Base-by-base conservation (phyloP, 2,888 invertebrate species). In the Unio pictorum region DNA sequence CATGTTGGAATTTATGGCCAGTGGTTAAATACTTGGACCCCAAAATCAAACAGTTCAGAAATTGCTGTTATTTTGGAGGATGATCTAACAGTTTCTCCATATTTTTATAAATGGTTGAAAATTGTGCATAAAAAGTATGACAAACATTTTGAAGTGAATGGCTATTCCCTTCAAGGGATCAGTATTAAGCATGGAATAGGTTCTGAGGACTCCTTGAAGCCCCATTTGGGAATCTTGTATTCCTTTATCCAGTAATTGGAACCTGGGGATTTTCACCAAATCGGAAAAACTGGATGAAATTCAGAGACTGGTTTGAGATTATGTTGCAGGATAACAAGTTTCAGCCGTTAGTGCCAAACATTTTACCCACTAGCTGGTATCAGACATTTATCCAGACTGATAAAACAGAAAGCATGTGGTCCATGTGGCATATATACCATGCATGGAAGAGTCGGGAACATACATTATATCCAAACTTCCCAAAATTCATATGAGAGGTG, bases 21-120 rank as follows among this genome's bases (percentile, higher is more conserved):
- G 56, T 81, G 81, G 81, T 66, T 81, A 8, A 64, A 74, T 7
- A 84, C 86, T 0, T 87, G 87, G 87, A 69, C 77, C 18, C 82
- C 83, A 0, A 57, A 55, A 5, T 61, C 68, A 3, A 72, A 80
- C 63, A 75, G 71, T 15, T 72, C 79, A 8, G 86, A 87, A 72
- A 80, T 85, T 18, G 86, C 80, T 1, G 72, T 87, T 1, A 76
- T 87, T 55, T 65, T 87, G 3, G 87, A 87, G 64, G 87, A 87
- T 62, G 87, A 87, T 67, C 61, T 84, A 20, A 78, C 80, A 18
- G 78, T 86, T 3, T 86, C 86, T 0, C 80, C 74, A 45, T 79
- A 74, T 64, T 81, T 83, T 55, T 86, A 84, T 67, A 72, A 75
- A 57, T 87, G 84, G 82, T 65, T 86, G 45, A 83, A 81, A 71